Base-by-base conservation (phyloP, 2,797 vertebrate species). In the Anas georgica region DNA sequence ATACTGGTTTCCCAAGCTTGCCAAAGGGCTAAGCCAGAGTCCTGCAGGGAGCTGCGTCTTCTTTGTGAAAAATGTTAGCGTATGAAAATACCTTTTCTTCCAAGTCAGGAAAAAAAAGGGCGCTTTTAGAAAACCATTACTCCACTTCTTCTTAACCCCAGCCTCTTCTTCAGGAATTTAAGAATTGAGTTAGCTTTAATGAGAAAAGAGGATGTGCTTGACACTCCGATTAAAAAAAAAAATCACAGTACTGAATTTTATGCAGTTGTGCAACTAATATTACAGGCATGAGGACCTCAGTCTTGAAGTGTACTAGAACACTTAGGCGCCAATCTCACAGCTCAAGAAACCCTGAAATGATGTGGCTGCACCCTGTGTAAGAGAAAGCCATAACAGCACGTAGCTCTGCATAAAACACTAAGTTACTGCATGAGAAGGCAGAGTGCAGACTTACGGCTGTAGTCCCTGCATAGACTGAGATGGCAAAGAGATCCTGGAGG, bases 281-380 rank as follows among this genome's bases (percentile, higher is more conserved):
- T 37, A 18, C 0, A 0, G 78, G 43, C 43, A 10, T 0, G 20
- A 80, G n/a, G 76, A n/a, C 7, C 48, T 64, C 21, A 20, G 58
- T 17, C 29, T 55, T 33, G 29, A 8, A 31, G 55, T 5, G 72
- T 35, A 35, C 46, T 17, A 11, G 16, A 41, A 35, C 29, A 6
- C 7, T 45, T 35, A 17, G 63, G 77, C 48, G 69, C 60, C 64
- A 25, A 0, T 12, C 46, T 72, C 33, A 59, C 63, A 22, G 2
- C 29, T 9, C 52, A 56, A 45, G 62, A 72, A 56, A 10, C n/a
- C 35, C 74, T 64, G 83, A 43, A 35, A 12, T 21, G 82, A 9
- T 10, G 70, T 9, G 55, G 78, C 66, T 81, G 50, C 25, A 33
- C 22, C 21, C 11, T 16, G 37, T 12, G 59, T 17, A 68, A 60